These are phyloP conservation scores for Trissonchulus latispiculum DNA, from an alignment of 2,888 invertebrate genomes.

Conservation along the genomic window DNA sequence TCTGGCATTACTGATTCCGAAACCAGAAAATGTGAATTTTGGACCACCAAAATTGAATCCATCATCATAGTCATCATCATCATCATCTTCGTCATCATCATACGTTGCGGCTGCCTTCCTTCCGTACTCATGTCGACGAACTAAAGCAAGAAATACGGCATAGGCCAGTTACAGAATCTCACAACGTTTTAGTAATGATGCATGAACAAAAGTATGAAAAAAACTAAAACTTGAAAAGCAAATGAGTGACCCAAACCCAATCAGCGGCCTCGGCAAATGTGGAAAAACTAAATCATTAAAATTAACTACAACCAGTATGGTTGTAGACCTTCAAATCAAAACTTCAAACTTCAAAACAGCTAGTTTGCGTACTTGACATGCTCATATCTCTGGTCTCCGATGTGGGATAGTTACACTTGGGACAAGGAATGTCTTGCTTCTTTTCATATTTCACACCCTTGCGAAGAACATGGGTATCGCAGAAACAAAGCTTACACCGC, in stretches of 20 bases:
- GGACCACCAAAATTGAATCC: background rate
- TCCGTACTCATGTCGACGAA: background rate
- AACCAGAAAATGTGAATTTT: background rate
- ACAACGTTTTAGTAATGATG: background rate
- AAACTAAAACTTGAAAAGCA: no score
- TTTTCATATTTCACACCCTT: slow-evolving; percentile 79
- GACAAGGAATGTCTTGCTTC: slow-evolving; percentile 69
- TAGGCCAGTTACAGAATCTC: background rate
- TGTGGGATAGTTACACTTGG: slow-evolving; percentile 81
- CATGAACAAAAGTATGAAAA: background rate
- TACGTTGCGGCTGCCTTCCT: no score
- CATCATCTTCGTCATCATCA: background rate
- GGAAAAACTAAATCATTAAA: background rate
- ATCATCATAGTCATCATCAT: background rate
- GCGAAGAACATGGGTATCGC: slow-evolving; percentile 70
- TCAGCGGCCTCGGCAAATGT: no score
- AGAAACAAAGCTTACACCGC: slow-evolving; percentile 87
- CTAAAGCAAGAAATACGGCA: background rate
- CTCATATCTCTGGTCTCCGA: slow-evolving; percentile 78
- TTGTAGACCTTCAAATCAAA: no score
- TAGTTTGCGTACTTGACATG: slow-evolving; percentile 88
- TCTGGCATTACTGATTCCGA: background rate
- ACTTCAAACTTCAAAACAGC: no score
- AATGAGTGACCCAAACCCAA: no score
- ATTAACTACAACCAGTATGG: no score